Conservation (phyloP, 1,140 invertebrate species). For the Sarcophaga bullata region DNA sequence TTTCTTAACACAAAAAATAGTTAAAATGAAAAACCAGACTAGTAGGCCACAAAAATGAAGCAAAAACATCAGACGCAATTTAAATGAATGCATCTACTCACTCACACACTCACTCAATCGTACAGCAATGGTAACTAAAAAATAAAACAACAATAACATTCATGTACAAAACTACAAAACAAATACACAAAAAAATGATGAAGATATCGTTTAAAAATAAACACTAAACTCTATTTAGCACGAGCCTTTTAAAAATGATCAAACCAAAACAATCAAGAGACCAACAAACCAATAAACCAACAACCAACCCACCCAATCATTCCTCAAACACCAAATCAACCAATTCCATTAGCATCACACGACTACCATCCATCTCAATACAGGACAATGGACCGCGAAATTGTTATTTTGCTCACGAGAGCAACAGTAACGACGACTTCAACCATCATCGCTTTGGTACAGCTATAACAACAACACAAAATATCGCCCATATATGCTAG, state of each 20-base stretch:
- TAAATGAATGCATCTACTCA: constrained; percentile 1
- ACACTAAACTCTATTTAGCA: background rate
- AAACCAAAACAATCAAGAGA: constrained; percentile 31
- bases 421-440: background rate
- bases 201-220: background rate
- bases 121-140: background rate
- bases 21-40: background rate
- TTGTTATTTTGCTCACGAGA: background rate
- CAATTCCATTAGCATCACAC: too few relatives aligned
- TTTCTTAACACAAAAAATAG: background rate
- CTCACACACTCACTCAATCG: background rate
- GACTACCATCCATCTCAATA: background rate
- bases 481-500: background rate
- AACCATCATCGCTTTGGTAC: background rate
- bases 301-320: background rate
- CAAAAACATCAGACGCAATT: constrained; percentile 9
- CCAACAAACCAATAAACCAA: too few relatives aligned
- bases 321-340: too few relatives aligned
- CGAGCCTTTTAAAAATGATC: constrained; percentile 13
- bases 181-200: background rate
- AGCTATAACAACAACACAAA: background rate
- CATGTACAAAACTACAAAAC: too few relatives aligned
- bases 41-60: constrained; percentile 5
- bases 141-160: background rate
- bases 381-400: constrained; percentile 40